Evolutionary conservation across 2,797 vertebrate species (phyloP).

Genomic region (Lutjanus argentimaculatus): DNA sequence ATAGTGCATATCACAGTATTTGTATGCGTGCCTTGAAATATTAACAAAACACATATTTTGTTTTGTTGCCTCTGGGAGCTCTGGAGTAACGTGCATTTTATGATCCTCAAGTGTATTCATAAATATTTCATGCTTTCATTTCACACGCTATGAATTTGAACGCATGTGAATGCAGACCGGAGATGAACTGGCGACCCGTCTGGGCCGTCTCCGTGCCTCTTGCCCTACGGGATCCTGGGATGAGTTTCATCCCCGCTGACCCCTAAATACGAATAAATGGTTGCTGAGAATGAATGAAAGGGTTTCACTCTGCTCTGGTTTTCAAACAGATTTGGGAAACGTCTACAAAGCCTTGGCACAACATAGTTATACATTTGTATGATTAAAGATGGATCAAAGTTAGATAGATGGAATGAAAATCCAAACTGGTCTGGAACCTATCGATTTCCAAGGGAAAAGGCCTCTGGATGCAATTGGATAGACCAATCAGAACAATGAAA

Average conservation of each 20-base stretch:
- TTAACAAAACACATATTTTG: slow-evolving; percentile 40
- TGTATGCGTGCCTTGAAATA: slow-evolving; percentile 9
- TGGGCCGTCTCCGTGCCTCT: not conserved
- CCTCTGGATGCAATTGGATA: no score
- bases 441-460: no score
- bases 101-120: slow-evolving; percentile 47
- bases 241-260: not conserved
- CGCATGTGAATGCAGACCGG: not conserved
- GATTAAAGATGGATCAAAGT: not conserved
- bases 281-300: not conserved
- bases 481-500: no score
- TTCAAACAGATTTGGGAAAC: not conserved
- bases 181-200: not conserved
- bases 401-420: not conserved
- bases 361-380: not conserved
- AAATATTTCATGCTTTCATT: slow-evolving; percentile 56
- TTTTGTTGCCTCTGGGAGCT: slow-evolving; percentile 13
- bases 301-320: not conserved
- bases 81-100: slow-evolving; percentile 39
- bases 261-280: slow-evolving; percentile 8
- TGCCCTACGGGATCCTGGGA: slow-evolving; percentile 14
- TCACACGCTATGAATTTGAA: slow-evolving; percentile 28
- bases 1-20: not conserved
- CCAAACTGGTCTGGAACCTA: no score
- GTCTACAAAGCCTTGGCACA: not conserved